A percentile compares a stretch with the other conserved stretches of the same genome.
Conservation (phyloP, 1,140 invertebrate genomes). For the Notospermus geniculatus region DNA sequence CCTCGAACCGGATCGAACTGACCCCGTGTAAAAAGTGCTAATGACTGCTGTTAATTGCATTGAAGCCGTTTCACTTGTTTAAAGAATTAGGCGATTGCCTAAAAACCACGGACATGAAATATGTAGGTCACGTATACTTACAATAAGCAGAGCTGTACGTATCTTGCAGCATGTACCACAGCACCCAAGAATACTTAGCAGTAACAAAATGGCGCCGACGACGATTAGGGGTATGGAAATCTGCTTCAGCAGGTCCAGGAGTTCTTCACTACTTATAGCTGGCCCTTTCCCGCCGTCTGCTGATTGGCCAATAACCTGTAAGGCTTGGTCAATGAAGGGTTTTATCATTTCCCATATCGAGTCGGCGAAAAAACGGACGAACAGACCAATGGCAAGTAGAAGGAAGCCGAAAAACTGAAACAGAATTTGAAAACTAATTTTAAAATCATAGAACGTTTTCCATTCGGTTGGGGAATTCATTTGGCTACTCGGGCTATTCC, state of each 20-base stretch:
- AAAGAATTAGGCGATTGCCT: too few species aligned
- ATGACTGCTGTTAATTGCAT: too few species aligned
- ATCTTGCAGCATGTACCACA: slow-evolving; percentile 26
- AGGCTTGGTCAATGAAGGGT: slow-evolving; percentile 13
- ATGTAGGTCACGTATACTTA: slow-evolving; percentile 13
- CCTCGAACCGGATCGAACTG: too few species aligned
- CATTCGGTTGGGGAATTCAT: too few species aligned
- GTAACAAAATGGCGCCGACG: slow-evolving; percentile 23
- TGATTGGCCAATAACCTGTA: slow-evolving; percentile 10
- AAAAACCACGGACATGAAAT: too few species aligned
- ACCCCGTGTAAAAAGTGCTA: too few species aligned
- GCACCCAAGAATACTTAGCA: slow-evolving; percentile 23
- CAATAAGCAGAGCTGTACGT: slow-evolving; percentile 19
- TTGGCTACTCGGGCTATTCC: too few species aligned
- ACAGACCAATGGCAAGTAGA: slow-evolving; percentile 15
- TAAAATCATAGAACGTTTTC: too few species aligned
- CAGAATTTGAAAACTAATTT: too few species aligned
- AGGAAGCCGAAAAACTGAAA: slow-evolving; percentile 22
- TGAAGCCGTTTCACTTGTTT: too few species aligned
- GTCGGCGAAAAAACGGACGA: slow-evolving; percentile 18
- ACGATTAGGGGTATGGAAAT: slow-evolving; percentile 23
- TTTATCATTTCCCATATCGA: too few species aligned
- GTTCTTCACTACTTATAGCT: slow-evolving; percentile 1
- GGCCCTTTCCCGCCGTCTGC: slow-evolving; percentile 6
- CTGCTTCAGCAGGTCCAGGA: slow-evolving; percentile 21